phyloP scores from a whole-genome alignment of 1,140 invertebrate species.

The Dendroctonus valens region DNA sequence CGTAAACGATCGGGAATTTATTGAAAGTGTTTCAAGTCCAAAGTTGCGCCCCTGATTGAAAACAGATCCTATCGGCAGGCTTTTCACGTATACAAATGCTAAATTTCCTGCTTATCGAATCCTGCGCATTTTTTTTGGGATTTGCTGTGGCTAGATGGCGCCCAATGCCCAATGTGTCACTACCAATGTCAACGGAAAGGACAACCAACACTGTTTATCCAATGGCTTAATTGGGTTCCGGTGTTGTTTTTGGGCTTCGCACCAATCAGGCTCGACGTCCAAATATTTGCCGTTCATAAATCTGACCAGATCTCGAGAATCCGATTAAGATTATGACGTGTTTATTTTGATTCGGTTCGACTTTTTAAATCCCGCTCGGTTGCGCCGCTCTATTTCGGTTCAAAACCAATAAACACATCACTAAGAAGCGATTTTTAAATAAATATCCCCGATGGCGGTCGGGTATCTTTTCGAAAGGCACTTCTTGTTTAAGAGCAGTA shows the following conservation, averaged over 20 bases:
- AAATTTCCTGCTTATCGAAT: no score
- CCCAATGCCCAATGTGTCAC: no score
- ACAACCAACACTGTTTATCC: no score
- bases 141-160: no score
- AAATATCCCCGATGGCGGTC: conserved; percentile 34
- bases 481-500: neutral
- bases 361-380: conserved; percentile 41
- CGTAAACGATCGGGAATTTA: conserved; percentile 21
- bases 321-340: conserved; percentile 43
- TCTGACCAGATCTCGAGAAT: conserved; percentile 25
- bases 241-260: conserved; percentile 26
- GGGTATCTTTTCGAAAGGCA: neutral
- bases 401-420: conserved; percentile 46
- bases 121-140: no score
- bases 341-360: conserved; percentile 42
- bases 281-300: conserved; percentile 34
- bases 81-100: no score
- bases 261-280: conserved; percentile 24
- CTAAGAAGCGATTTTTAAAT: conserved; percentile 43
- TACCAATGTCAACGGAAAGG: no score
- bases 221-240: no score
- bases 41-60: conserved; percentile 20
- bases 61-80: conserved; percentile 19
- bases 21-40: conserved; percentile 17
- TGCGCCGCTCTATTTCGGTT: conserved; percentile 40